phyloP scores from a whole-genome alignment of 1,140 invertebrate species.

The Drosophila kepulauana region DNA sequence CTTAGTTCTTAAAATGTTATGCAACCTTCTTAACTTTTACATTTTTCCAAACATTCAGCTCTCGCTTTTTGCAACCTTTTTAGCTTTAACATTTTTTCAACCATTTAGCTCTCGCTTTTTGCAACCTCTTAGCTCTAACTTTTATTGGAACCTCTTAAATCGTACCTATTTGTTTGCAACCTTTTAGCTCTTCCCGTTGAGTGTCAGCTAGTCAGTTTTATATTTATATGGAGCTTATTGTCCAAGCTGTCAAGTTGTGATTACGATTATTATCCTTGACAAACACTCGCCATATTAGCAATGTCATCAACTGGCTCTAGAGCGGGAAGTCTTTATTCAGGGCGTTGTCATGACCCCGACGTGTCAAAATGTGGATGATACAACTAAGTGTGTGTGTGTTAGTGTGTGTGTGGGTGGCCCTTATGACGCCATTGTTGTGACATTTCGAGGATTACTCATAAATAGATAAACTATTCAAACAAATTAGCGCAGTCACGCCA shows the following conservation, averaged over 20 bases:
- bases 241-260: slow-evolving; percentile 2
- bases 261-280: slow-evolving; percentile 7
- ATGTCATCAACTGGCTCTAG: background rate
- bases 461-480: slow-evolving; percentile 57
- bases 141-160: too few species aligned
- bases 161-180: too few species aligned
- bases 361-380: background rate
- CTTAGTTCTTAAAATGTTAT: too few species aligned
- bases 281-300: slow-evolving; percentile 30
- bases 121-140: too few species aligned
- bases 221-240: background rate
- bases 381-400: background rate
- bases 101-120: too few species aligned
- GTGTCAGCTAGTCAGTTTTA: background rate
- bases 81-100: too few species aligned
- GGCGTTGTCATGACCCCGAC: slow-evolving; percentile 30
- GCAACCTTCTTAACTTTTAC: too few species aligned
- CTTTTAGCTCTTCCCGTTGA: too few species aligned
- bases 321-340: background rate
- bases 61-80: too few species aligned
- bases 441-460: slow-evolving; percentile 58
- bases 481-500: slow-evolving; percentile 76
- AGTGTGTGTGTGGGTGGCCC: slow-evolving; percentile 26
- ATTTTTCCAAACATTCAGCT: too few species aligned
- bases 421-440: slow-evolving; percentile 73